These are phyloP conservation scores for Ciona savignyi DNA, from an alignment of 23 tunicate genomes.

Conservation along the genomic window DNA sequence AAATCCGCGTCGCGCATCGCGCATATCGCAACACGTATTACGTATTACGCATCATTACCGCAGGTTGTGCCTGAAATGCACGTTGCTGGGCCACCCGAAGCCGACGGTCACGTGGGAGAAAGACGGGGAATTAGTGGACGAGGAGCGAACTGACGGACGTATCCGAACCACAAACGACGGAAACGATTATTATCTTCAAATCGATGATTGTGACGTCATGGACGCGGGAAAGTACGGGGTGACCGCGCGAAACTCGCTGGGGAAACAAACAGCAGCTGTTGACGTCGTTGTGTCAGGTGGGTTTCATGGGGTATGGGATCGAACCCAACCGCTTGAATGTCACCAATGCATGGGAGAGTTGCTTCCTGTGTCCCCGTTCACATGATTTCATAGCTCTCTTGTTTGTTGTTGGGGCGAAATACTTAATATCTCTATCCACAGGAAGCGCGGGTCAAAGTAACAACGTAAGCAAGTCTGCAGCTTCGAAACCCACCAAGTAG, in stretches of 20 bases:
- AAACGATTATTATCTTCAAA: constrained; percentile 77
- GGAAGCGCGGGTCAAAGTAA: too few species aligned
- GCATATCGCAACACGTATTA: too few species aligned
- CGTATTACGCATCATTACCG: too few species aligned
- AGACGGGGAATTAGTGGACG: constrained; percentile 84
- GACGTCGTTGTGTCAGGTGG: constrained; percentile 50
- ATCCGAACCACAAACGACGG: constrained; percentile 61
- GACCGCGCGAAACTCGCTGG: constrained; percentile 84
- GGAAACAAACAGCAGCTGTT: constrained; percentile 82
- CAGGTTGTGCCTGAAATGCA: constrained; percentile 75
- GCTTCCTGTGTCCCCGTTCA: too few species aligned
- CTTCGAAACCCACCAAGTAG: constrained; percentile 10
- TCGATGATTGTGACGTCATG: constrained; percentile 33
- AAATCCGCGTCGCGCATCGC: too few species aligned
- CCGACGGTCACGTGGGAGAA: constrained; percentile 93
- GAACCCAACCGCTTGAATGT: background rate
- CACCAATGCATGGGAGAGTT: background rate
- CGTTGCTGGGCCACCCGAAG: constrained; percentile 93
- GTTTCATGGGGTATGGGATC: background rate
- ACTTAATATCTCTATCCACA: too few species aligned
- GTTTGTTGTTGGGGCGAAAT: too few species aligned
- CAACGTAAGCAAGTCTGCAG: too few species aligned
- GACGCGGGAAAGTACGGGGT: constrained; percentile 87
- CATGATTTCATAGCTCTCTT: too few species aligned
- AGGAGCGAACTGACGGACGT: constrained; percentile 56